Base-by-base conservation (phyloP, 2,888 invertebrate species). In the Neocrepidodera transversa region DNA sequence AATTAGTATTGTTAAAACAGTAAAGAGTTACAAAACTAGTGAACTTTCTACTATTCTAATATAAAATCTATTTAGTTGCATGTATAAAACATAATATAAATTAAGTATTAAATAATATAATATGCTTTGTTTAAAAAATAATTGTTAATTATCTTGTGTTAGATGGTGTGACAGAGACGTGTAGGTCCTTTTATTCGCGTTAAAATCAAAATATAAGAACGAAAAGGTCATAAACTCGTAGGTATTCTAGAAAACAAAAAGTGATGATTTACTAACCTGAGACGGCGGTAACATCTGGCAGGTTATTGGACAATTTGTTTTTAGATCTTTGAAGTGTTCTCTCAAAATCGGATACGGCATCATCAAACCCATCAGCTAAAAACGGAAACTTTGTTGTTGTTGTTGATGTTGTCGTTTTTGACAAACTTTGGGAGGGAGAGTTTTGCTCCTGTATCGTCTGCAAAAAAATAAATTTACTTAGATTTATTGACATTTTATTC, bases 301-400 rank as follows among this genome's bases (percentile, higher is more conserved):
- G 67, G 70, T 78, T 79, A 68, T 76, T 71, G 17, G 73, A 73
- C 42, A 76, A 68, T 66, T 71, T 74, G 72, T 71, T 77, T 74
- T 73, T 83, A 67, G 86, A 83, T 56, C 85, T 81, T 68, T 86
- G 85, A 60, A 89, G 78, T 14, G 88, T 87, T 67, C 86, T 84
- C 76, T 90, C 89, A 74, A 90, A 90, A 76, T 90, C 89, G 54
- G 83, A 83, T 58, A 89, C 86, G 56, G 87, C 89, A 74, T 85
- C 84, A 64, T 82, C 81, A 58, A 85, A 79, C 8, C 80, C 82
- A 64, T 83, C 83, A 54, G 75, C 72, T 23, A 62, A 56, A 60
- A 71, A 68, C 30, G 63, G 58, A 59, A 65, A 68, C 36, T 68
- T 62, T 13, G 45, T 47, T 52, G 43, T 45, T 26, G 53, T 45